Conservation (phyloP, 2,113 vertebrate species). For the Elgaria multicarinata region DNA sequence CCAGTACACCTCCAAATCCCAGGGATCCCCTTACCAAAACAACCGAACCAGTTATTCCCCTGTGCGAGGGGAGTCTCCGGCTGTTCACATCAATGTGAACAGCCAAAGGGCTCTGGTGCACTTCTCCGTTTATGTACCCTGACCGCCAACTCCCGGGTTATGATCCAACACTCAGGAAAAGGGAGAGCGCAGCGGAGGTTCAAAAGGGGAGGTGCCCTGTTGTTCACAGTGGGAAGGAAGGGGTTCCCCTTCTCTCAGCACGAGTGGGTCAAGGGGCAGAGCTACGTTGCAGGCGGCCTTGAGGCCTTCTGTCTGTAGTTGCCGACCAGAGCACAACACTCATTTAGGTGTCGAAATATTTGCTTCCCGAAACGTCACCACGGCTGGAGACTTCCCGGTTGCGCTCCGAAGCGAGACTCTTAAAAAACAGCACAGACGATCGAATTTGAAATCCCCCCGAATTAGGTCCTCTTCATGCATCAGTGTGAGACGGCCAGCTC, state of each 20-base stretch:
- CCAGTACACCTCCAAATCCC: too few relatives aligned
- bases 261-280: too few relatives aligned
- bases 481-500: neutral
- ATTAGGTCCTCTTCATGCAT: slow-evolving; percentile 14
- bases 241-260: neutral
- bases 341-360: slow-evolving; percentile 35
- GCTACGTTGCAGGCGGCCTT: neutral
- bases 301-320: neutral
- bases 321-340: neutral
- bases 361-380: neutral
- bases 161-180: neutral
- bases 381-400: slow-evolving; percentile 27
- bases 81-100: neutral
- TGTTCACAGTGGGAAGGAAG: neutral
- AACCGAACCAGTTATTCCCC: neutral
- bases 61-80: neutral
- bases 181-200: too few relatives aligned
- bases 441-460: neutral
- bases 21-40: neutral
- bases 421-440: neutral
- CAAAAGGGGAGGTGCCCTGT: neutral
- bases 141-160: neutral
- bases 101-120: neutral
- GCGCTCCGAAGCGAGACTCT: neutral
- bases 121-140: too few relatives aligned